Evolutionary conservation across 2,113 vertebrate species (phyloP), one percentile per base, ranked within the genome.

Genomic region (Mormyrus lacerda): DNA sequence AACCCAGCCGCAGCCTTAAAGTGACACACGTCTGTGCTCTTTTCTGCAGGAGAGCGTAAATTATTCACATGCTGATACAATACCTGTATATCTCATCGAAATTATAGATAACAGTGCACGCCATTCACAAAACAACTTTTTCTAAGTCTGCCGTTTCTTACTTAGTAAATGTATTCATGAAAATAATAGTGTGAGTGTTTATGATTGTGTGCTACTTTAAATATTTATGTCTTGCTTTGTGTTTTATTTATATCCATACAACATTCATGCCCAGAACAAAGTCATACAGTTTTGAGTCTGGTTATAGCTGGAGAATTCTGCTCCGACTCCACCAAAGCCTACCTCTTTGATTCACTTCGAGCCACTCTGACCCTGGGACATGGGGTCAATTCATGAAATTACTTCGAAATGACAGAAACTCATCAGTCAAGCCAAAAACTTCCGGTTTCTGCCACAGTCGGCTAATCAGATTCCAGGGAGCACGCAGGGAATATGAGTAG

Each of bases 141-240:
- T 82, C 0, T 82, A 44, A 44, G n/a, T 69, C 27, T 44, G 76
- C 39, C 9, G 39, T 44, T 82, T 82, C 19, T 31, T 69, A 69
- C 10, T 69, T 69, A 69, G 61, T 69, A 31, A 44, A 44, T 82
- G 47, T 84, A 84, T 84, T 47, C 44, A 84, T 84, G 44, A 84
- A 84, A 24, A 84, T 44, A 45, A 84, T 84, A 42, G 17, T 48
- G 47, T 48, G n/a, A 24, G 17, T 53, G 47, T 87, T 51, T 87
- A 39, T 87, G 48, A 17, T 19, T 55, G 48, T 39, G 31, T 55
- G 6, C 35, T 27, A 27, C 47, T 51, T 53, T 27, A 53, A 51
- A 86, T 86, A 86, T 86, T 51, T 86, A 51, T 86, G 42, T 84
- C 21, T 84, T 84, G 44, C 42, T 47, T 84, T 84, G 82, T 84